Conservation (phyloP, 2,113 vertebrate species). For the Rhagologus leucostigma region DNA sequence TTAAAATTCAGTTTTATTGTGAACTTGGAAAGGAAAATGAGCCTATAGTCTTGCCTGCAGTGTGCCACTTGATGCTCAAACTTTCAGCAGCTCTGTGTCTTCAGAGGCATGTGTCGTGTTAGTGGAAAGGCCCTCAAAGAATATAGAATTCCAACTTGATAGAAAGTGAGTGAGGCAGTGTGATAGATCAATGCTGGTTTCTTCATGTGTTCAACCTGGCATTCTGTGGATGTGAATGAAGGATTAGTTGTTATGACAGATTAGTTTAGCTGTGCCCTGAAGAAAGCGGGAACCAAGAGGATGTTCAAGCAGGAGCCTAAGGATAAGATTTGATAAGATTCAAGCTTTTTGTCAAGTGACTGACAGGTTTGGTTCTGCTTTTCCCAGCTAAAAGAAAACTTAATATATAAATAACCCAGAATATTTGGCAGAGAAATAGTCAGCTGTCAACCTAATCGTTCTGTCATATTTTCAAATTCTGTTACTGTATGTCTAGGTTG, state of each 20-base stretch:
- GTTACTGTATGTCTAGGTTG: constrained; percentile 57
- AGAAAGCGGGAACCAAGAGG: background rate
- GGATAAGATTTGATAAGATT: background rate
- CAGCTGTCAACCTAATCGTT: background rate
- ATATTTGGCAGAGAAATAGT: background rate
- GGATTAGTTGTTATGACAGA: background rate
- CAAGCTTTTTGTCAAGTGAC: background rate
- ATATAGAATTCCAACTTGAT: background rate
- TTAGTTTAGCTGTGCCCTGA: background rate
- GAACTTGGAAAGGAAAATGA: background rate
- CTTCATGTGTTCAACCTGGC: background rate
- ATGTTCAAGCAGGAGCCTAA: background rate
- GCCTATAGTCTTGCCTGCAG: background rate
- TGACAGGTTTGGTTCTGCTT: constrained; percentile 18
- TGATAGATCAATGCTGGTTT: background rate
- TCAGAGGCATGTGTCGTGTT: background rate
- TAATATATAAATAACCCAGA: background rate
- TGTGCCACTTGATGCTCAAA: background rate
- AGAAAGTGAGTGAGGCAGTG: background rate
- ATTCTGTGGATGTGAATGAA: background rate
- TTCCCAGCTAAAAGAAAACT: background rate
- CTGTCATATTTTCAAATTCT: constrained; percentile 2
- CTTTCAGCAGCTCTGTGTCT: background rate
- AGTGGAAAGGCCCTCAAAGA: background rate
- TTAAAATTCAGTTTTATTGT: background rate